phyloP scores from a whole-genome alignment of 2,888 invertebrate genomes.

The Agapostemon virescens region DNA sequence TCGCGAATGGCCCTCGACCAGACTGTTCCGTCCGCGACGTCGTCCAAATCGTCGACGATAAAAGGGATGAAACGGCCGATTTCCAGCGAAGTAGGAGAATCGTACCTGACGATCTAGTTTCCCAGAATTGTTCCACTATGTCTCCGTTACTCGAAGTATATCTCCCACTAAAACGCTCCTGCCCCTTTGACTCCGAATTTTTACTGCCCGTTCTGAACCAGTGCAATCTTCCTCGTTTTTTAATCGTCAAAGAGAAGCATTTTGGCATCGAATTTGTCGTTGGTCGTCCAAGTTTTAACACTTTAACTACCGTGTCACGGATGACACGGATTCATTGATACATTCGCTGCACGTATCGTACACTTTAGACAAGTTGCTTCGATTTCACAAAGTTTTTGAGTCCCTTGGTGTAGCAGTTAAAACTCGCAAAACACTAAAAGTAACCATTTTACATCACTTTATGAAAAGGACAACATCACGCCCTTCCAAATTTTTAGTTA shows the following conservation, averaged over 20 bases:
- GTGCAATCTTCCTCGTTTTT: background rate
- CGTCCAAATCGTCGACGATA: conserved; percentile 65
- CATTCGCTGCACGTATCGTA: no score
- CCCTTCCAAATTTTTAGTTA: background rate
- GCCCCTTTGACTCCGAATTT: background rate
- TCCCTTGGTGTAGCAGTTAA: no score
- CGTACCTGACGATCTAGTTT: conserved; percentile 42
- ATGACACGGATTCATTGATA: no score
- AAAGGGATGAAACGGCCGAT: conserved; percentile 50
- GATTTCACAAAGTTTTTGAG: no score
- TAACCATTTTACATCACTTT: background rate
- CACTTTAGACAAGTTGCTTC: no score
- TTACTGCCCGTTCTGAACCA: background rate
- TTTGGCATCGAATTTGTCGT: no score
- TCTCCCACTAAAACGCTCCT: background rate
- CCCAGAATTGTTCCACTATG: conserved; percentile 4
- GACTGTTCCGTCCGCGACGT: conserved; percentile 36
- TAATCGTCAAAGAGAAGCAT: no score
- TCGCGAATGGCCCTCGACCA: conserved; percentile 50
- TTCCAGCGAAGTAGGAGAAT: conserved; percentile 34
- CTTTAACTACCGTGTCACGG: no score
- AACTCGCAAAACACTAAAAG: background rate
- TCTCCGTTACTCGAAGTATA: background rate
- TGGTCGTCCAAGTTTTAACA: no score
- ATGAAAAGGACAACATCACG: background rate